Base-by-base conservation (phyloP, 2,797 vertebrate genomes). In the Halcyon smyrnensis region DNA sequence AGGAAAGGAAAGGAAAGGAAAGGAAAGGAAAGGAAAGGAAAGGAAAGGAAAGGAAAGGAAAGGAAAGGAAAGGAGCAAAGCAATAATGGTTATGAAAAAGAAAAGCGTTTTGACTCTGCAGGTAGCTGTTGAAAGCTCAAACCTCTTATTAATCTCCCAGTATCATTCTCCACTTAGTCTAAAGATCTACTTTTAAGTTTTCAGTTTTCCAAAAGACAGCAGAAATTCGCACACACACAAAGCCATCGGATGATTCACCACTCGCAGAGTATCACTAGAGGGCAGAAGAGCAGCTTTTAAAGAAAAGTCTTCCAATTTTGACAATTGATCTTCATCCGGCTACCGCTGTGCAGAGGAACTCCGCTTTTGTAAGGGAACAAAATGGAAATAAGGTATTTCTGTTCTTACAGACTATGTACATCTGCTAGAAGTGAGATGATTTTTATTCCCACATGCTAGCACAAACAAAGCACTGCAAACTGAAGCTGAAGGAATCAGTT, bases 241-340 rank as follows among this genome's bases (percentile, higher is more conserved):
- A 43, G 15, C 12, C n/a, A 25, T 27, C 39, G 25, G 14, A 14
- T 48, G 32, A 50, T 60, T 77, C 2, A 0, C 71, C 65, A 84
- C 32, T 27, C 53, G 34, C 9, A 56, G 43, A 50, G 24, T 30
- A 78, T 81, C 94, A 65, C 82, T 84, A 97, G 94, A 86, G 91
- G 94, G 93, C 95, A 93, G 76, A 64, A 95, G 53, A 95, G 37
- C 56, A 50, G 48, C 45, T 89, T 85, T 70, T 86, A 75, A 60
- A 71, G 6, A 8, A 5, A 65, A 60, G 11, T 20, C 13, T 60
- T 8, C 8, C 34, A 15, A 21, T 45, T 80, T 63, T 11, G 62
- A 41, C 15, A 39, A 15, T 19, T 39, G 24, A 41, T 30, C n/a
- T 41, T 74, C 15, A 59, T 8, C 43, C 18, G 37, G 15, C 6